These are phyloP conservation scores for Peromyscus attwateri DNA, from an alignment of 2,797 vertebrate species.

Conservation along the genomic window DNA sequence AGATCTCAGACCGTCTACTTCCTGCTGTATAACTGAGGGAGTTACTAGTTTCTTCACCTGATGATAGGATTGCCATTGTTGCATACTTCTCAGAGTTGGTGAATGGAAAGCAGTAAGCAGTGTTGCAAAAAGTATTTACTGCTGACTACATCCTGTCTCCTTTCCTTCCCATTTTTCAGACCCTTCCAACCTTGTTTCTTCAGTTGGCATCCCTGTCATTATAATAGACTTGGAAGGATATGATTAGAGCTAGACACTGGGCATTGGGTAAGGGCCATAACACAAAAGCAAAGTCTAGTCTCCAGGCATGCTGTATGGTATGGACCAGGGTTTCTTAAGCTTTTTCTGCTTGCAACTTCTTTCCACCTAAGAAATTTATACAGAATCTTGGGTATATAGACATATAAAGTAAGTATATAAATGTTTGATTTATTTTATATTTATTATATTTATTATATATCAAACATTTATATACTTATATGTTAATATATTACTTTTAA, in stretches of 20 bases:
- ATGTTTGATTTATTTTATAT: not conserved
- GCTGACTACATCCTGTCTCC: constrained; percentile 8
- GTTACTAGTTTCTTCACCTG: not conserved
- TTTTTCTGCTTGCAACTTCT: not conserved
- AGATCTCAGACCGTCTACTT: not conserved
- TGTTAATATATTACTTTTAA: not conserved
- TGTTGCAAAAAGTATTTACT: not conserved
- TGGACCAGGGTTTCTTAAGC: not conserved
- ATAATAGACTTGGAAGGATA: not conserved
- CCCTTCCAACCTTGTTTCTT: not conserved
- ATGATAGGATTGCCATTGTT: not conserved
- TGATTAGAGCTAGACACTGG: not conserved
- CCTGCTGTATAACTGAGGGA: constrained; percentile 17
- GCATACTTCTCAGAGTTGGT: not conserved
- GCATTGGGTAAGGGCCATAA: not conserved
- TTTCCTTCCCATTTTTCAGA: not conserved
- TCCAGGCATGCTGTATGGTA: not conserved
- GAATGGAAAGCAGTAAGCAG: not conserved
- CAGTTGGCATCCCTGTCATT: not conserved
- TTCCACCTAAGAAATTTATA: not conserved
- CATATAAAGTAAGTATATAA: not conserved
- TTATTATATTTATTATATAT: not conserved
- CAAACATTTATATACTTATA: not conserved
- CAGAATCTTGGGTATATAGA: too few relatives aligned
- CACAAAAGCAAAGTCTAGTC: not conserved